Base-by-base conservation (phyloP, 2,888 invertebrate genomes). In the Lagria hirta region DNA sequence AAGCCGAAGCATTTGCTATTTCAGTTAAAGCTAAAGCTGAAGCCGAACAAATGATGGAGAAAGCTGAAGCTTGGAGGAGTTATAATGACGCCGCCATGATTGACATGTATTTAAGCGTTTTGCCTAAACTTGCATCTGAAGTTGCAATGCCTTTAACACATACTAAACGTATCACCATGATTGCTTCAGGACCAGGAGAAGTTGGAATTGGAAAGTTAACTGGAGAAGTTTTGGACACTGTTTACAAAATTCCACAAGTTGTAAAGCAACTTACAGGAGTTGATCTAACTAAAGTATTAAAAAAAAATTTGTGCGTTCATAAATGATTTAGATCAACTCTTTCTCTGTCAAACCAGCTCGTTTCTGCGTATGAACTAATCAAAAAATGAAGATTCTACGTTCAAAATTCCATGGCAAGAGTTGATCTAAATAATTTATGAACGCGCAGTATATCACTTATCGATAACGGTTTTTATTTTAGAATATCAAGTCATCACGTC, bases 1-100 rank as follows among this genome's bases (percentile, higher is more conserved):
- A 88, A 77, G 92, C 88, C 51, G 95, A 86, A 72, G 96, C 97
- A 1, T 95, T 81, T 70, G 93, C 97, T 13, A 89, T 97, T 64
- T 86, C 90, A 61, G 94, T 91, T 0, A 94, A 93, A 73, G 97
- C 96, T 0, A 88, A 83, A 55, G 97, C 97, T 1, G 97, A 98
- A 66, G 94, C 96, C 0, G 94, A 93, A 70, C 96, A 96, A 74
- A 95, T 97, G 92, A 82, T 88, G 1, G 92, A 92, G 75, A 98
- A 97, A 66, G 97, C 96, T 0, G 95, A 95, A 60, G 97, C 98
- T 8, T 97, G 89, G 86, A 89, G 88, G 66, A 94, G 96, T 65
- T 98, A 97, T 71, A 90, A 94, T 55, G 92, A 88, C 34, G 94
- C 95, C 18, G 94, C 95, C 6, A 90, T 94, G 86, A 83, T 93